Percentiles rank a stretch among this genome's conserved stretches.
Conservation (phyloP, 2,888 invertebrate species). For the Lacanobia oleracea region DNA sequence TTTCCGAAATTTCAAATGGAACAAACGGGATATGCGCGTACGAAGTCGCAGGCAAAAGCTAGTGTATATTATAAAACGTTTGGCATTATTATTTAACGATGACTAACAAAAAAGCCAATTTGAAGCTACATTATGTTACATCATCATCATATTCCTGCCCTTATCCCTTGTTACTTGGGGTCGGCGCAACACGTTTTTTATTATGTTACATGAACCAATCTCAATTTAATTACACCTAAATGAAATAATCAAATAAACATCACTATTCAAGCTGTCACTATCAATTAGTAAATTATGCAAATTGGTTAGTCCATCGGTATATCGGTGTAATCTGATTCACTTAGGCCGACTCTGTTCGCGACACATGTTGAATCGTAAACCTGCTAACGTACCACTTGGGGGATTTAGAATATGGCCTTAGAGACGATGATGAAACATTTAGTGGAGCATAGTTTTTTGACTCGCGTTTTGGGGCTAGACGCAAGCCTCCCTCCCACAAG, state of each 20-base stretch:
- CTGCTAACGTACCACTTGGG: neutral
- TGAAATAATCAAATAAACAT: conserved; percentile 39
- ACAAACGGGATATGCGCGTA: too few species aligned
- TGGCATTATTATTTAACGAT: too few species aligned
- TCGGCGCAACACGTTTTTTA: too few species aligned
- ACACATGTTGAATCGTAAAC: conserved; percentile 37
- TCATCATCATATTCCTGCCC: too few species aligned
- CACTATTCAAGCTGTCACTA: conserved; percentile 34
- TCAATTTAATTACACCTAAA: conserved; percentile 11
- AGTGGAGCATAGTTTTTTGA: too few species aligned
- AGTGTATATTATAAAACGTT: too few species aligned
- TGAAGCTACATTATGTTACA: neutral
- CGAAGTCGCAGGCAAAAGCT: too few species aligned
- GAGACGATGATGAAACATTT: neutral
- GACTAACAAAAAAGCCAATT: neutral
- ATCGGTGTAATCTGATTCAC: conserved; percentile 59
- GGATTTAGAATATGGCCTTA: neutral
- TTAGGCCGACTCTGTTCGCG: conserved; percentile 38
- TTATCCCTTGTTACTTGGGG: too few species aligned
- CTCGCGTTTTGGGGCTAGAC: too few species aligned
- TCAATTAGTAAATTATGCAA: conserved; percentile 64
- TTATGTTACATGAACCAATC: neutral
- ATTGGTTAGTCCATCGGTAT: conserved; percentile 54
- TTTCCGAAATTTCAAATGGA: too few species aligned
- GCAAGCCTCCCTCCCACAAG: too few species aligned